Evolutionary conservation across 2,888 invertebrate genomes (phyloP).

Genomic region (Argyresthia goedartella): DNA sequence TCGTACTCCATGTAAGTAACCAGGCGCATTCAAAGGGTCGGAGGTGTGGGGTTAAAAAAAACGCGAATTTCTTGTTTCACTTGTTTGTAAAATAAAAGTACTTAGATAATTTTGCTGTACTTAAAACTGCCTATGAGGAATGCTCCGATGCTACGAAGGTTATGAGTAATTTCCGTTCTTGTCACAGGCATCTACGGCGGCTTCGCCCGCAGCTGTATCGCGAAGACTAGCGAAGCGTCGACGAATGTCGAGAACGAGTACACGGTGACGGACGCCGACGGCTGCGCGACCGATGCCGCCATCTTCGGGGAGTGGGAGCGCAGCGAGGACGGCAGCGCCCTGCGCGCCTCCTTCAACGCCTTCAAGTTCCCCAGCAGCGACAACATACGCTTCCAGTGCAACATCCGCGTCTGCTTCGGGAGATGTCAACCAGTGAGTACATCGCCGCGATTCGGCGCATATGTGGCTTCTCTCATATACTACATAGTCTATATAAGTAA

Average conservation of each 20-base stretch:
- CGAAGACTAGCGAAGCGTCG: slow-evolving; percentile 88
- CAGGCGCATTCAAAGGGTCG: too few relatives aligned
- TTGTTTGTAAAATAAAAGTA: too few relatives aligned
- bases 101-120: too few relatives aligned
- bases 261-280: slow-evolving; percentile 92
- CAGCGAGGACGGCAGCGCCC: slow-evolving; percentile 85
- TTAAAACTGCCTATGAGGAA: too few relatives aligned
- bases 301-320: slow-evolving; percentile 96
- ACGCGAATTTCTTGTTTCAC: too few relatives aligned
- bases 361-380: slow-evolving; percentile 97
- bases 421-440: slow-evolving; percentile 90
- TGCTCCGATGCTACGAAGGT: too few relatives aligned
- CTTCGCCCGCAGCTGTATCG: slow-evolving; percentile 92
- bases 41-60: too few relatives aligned
- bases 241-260: slow-evolving; percentile 89
- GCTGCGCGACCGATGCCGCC: slow-evolving; percentile 92
- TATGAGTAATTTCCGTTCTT: too few relatives aligned
- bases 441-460: too few relatives aligned
- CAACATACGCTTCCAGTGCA: slow-evolving; percentile 95
- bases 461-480: too few relatives aligned
- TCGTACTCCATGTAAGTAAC: too few relatives aligned
- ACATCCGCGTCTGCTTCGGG: slow-evolving; percentile 94
- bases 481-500: too few relatives aligned
- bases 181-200: slow-evolving; percentile 88
- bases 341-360: slow-evolving; percentile 91